These are phyloP conservation scores for Bos javanicus DNA, from an alignment of 2,113 vertebrate species.

Conservation along the genomic window DNA sequence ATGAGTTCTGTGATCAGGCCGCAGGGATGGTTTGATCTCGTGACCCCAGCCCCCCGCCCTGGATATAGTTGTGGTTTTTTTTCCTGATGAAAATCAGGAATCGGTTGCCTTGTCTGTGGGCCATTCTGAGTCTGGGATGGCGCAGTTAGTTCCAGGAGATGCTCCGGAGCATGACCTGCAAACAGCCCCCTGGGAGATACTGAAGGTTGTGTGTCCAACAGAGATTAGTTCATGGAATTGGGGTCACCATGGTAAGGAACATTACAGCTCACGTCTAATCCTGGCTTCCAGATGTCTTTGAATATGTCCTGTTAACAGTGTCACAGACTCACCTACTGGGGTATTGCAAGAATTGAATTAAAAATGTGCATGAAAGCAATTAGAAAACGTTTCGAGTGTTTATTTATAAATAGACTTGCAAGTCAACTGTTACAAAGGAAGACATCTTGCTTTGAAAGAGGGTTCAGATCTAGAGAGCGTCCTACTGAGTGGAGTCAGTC, in stretches of 20 bases:
- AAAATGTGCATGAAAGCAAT: neutral
- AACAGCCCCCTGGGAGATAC: too few relatives aligned
- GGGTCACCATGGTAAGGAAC: neutral
- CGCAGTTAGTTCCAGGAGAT: neutral
- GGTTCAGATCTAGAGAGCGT: neutral
- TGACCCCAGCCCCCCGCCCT: neutral
- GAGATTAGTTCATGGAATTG: neutral
- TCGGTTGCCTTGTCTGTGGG: neutral
- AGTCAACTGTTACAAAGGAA: neutral
- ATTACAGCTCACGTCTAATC: neutral
- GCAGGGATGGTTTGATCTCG: rapidly evolving
- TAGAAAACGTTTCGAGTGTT: neutral
- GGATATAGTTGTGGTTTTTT: neutral
- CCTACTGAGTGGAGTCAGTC: neutral
- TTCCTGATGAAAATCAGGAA: neutral
- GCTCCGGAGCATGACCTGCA: too few relatives aligned
- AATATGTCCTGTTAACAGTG: neutral
- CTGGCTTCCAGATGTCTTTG: neutral
- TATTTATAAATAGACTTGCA: neutral
- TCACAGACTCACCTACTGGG: neutral
- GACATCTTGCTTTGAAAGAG: neutral
- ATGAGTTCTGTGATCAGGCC: rapidly evolving
- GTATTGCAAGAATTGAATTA: neutral
- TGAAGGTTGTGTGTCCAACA: neutral
- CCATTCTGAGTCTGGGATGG: neutral